These are phyloP conservation scores for Dryadula phaetusa DNA, from an alignment of 2,888 invertebrate species.

Conservation along the genomic window DNA sequence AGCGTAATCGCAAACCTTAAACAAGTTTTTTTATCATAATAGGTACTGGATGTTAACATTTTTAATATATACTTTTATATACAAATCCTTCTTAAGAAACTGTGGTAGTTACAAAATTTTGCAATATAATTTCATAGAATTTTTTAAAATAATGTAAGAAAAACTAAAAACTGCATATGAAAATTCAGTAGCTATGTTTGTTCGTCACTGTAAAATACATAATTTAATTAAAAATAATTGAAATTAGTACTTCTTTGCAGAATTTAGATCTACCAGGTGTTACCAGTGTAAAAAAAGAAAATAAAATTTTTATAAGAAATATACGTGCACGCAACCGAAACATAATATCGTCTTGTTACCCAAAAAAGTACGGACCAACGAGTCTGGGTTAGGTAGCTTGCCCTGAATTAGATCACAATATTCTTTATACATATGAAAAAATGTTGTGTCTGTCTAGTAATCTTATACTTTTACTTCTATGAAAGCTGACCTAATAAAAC, in stretches of 20 bases:
- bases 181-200: no score
- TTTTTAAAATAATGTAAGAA: no score
- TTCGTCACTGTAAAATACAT: no score
- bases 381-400: background rate
- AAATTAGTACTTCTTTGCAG: no score
- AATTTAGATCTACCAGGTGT: no score
- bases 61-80: background rate
- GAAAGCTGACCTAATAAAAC: conserved; percentile 39
- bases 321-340: background rate
- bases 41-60: background rate
- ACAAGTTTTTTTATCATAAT: conserved; percentile 32
- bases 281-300: background rate
- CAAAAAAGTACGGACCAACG: background rate
- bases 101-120: background rate
- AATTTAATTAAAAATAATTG: no score
- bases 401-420: background rate
- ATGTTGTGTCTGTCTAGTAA: background rate
- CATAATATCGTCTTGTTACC: conserved; percentile 15
- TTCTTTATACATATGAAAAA: background rate
- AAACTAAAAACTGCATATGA: no score
- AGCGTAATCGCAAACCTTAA: conserved; percentile 44
- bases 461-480: conserved; percentile 10
- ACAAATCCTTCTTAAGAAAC: background rate
- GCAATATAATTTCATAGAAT: no score
- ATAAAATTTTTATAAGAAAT: background rate